These are phyloP conservation scores for Epinephelus cyanopodus DNA, from an alignment of 2,113 vertebrate species.

Conservation along the genomic window DNA sequence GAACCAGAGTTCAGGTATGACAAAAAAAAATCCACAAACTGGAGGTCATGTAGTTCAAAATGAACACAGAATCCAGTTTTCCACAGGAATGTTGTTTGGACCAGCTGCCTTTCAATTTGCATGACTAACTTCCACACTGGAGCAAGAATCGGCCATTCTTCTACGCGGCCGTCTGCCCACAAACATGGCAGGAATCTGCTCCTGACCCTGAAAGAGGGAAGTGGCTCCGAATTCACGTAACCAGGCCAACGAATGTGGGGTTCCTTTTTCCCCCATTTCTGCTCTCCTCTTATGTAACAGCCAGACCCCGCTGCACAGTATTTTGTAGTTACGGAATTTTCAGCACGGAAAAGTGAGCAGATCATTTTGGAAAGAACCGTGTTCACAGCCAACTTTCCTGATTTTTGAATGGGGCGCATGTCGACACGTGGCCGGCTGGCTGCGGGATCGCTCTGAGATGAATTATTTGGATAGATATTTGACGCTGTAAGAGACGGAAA, in stretches of 20 bases:
- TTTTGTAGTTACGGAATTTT: conserved; percentile 8
- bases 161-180: conserved; percentile 59
- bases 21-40: conserved; percentile 9
- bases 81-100: conserved; percentile 65
- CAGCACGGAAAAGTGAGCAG: conserved; percentile 10
- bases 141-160: conserved; percentile 51
- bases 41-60: conserved; percentile 43
- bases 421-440: background rate
- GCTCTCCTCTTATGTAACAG: conserved; percentile 41
- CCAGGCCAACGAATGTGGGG: conserved; percentile 31
- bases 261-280: conserved; percentile 2
- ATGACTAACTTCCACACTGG: conserved; percentile 30
- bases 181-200: conserved; percentile 73
- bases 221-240: conserved; percentile 17
- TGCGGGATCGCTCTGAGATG: too few relatives aligned
- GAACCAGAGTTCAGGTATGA: background rate
- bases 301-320: background rate
- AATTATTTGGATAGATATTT: conserved; percentile 4
- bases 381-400: background rate
- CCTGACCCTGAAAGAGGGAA: conserved; percentile 44
- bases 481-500: background rate
- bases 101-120: conserved; percentile 42
- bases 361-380: background rate
- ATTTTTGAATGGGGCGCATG: background rate
- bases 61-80: conserved; percentile 44